Percentiles rank a stretch among this genome's conserved stretches.
Conservation (phyloP, 2,113 vertebrate species). For the Alosa alosa region DNA sequence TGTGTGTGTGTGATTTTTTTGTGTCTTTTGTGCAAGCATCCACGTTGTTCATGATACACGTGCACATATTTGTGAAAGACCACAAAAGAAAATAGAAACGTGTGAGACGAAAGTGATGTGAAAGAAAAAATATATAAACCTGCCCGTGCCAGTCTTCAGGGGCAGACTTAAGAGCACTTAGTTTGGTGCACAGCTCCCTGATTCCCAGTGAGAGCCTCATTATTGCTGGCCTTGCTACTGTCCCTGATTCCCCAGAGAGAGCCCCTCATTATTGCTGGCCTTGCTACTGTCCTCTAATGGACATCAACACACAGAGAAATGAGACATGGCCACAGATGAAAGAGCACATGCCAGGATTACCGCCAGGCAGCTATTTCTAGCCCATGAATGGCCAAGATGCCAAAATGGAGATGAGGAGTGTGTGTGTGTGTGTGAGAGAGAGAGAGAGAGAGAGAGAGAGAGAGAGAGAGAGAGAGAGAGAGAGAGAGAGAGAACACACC, state of each 20-base stretch:
- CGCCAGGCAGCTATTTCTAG: background rate
- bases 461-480: background rate
- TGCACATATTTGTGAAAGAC: background rate
- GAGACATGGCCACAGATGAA: background rate
- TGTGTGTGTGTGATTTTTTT: background rate
- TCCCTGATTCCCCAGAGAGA: background rate
- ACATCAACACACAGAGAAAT: background rate
- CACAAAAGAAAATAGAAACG: background rate
- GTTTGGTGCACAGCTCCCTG: too few species aligned
- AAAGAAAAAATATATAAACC: too few species aligned
- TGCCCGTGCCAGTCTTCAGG: too few species aligned
- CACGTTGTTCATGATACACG: background rate
- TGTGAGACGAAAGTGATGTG: background rate
- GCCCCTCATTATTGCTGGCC: background rate
- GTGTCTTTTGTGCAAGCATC: background rate
- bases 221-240: background rate
- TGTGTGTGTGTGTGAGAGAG: background rate
- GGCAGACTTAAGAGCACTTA: too few species aligned
- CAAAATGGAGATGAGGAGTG: background rate
- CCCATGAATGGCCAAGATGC: background rate
- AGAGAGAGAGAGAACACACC: background rate
- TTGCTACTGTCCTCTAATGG: background rate
- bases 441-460: background rate
- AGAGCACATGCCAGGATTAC: background rate
- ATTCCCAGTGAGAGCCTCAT: background rate